phyloP scores from a whole-genome alignment of 2,113 vertebrate genomes.

The Perca schrenkii region DNA sequence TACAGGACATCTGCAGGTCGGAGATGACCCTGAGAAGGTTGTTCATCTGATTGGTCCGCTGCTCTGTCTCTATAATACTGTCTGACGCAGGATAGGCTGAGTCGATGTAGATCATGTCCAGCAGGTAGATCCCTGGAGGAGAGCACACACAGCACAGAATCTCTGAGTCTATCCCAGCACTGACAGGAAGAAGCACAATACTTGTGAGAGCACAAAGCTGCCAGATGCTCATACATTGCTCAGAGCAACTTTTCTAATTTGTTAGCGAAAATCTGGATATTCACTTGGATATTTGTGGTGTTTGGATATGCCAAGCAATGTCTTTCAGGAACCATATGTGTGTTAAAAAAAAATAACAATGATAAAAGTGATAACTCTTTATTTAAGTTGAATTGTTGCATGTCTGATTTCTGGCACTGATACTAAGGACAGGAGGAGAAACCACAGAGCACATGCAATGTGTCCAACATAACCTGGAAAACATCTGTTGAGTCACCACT shows the following conservation, averaged over 20 bases:
- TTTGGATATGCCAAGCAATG: background rate
- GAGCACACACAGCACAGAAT: background rate
- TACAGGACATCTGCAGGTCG: constrained; percentile 95
- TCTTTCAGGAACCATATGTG: background rate
- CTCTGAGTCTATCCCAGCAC: background rate
- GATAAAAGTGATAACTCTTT: background rate
- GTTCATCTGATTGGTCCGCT: constrained; percentile 97
- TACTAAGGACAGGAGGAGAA: background rate
- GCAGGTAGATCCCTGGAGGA: constrained; percentile 91
- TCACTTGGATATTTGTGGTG: background rate
- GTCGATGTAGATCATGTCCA: constrained; percentile 97
- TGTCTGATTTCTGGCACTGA: background rate
- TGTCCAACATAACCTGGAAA: constrained; percentile 37
- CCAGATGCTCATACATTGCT: too few relatives aligned
- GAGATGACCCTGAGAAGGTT: constrained; percentile 95
- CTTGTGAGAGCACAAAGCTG: too few relatives aligned
- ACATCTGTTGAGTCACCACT: constrained; percentile 44
- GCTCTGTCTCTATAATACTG: constrained; percentile 96
- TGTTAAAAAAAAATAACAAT: background rate
- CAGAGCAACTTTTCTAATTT: too few relatives aligned
- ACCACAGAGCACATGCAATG: background rate
- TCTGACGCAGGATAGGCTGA: constrained; percentile 96
- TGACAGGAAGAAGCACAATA: too few relatives aligned
- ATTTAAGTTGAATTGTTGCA: background rate
- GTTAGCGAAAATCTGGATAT: background rate